phyloP scores from a whole-genome alignment of 2,113 vertebrate species.

The Theropithecus gelada region DNA sequence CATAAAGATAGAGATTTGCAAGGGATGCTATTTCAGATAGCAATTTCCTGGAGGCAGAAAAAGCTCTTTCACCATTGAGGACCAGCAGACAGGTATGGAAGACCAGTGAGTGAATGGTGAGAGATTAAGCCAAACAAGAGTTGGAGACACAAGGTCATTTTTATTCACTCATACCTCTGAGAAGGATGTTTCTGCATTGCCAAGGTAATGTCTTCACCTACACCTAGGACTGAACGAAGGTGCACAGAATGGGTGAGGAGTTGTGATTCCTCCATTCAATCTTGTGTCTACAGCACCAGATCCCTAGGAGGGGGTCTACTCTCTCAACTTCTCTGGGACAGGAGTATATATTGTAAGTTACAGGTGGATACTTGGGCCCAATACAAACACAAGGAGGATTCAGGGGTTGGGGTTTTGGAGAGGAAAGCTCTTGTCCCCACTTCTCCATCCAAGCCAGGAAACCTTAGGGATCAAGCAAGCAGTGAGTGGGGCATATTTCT shows the following conservation, averaged over 20 bases:
- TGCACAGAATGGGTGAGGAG: too few species aligned
- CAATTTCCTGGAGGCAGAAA: neutral
- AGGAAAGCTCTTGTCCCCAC: neutral
- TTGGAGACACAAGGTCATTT: too few species aligned
- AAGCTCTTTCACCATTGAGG: fast-evolving
- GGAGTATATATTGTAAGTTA: too few species aligned
- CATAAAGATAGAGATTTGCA: neutral
- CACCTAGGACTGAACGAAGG: neutral
- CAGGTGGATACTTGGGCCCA: neutral
- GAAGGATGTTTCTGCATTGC: neutral
- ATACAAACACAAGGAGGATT: neutral
- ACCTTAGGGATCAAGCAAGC: neutral
- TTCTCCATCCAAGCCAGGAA: fast-evolving
- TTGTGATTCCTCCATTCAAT: too few species aligned
- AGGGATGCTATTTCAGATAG: neutral
- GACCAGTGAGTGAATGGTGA: too few species aligned
- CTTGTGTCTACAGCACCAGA: too few species aligned
- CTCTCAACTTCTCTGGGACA: neutral
- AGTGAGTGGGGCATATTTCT: fast-evolving
- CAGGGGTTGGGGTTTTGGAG: neutral
- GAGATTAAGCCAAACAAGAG: neutral
- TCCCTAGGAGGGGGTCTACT: too few species aligned
- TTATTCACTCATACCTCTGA: neutral
- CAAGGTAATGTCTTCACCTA: neutral
- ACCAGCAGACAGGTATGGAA: fast-evolving